Evolutionary conservation across 2,113 vertebrate genomes (phyloP).

Genomic region (Microtus pennsylvanicus): DNA sequence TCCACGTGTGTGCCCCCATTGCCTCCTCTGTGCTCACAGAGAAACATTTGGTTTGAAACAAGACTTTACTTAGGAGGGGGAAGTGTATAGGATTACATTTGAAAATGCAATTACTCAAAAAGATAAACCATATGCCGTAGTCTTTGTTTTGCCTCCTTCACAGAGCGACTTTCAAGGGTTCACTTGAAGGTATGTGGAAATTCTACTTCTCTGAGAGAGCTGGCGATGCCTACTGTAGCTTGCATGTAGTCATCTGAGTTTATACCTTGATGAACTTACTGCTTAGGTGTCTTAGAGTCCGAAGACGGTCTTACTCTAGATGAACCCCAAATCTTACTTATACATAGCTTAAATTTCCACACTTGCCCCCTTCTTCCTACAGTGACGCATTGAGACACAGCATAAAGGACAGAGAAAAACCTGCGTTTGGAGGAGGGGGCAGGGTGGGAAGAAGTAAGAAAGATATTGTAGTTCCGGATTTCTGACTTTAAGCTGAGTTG

Average conservation of each 20-base stretch:
- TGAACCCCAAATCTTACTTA: neutral
- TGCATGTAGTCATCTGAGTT: neutral
- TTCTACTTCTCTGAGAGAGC: conserved; percentile 11
- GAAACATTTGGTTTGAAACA: conserved; percentile 80
- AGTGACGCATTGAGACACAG: rapidly evolving
- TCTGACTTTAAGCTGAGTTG: neutral
- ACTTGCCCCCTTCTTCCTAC: no score
- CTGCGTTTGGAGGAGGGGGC: rapidly evolving
- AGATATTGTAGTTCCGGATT: neutral
- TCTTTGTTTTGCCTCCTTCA: conserved; percentile 65
- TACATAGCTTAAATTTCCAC: neutral
- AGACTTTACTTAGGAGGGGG: conserved; percentile 78
- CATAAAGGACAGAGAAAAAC: neutral
- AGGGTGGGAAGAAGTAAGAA: neutral
- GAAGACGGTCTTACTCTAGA: conserved; percentile 10
- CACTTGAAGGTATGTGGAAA: conserved; percentile 67
- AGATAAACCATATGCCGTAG: conserved; percentile 77
- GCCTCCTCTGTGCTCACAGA: conserved; percentile 70
- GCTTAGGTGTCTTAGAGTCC: conserved; percentile 1
- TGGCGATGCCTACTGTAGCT: neutral
- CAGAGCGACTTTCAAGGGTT: conserved; percentile 51
- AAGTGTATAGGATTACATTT: conserved; percentile 78
- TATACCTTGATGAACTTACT: neutral
- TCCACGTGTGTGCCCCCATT: conserved; percentile 57
- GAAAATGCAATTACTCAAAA: conserved; percentile 80